These are phyloP conservation scores for Vespertilio murinus DNA, from an alignment of 2,797 vertebrate species.

Conservation along the genomic window DNA sequence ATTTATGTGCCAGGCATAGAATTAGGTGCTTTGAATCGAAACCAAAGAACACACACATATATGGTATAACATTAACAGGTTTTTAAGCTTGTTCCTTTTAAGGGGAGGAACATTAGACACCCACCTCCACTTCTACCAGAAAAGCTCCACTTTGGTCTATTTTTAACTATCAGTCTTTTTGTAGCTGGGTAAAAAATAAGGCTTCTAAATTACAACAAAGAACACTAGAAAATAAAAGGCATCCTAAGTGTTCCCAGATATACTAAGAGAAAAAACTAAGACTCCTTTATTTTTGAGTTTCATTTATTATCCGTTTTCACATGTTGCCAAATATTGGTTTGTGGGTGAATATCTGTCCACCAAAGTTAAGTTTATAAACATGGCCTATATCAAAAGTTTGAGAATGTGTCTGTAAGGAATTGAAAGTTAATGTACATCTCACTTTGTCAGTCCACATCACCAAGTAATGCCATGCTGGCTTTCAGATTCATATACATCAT, in stretches of 20 bases:
- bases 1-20: slow-evolving; percentile 24
- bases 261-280: neutral
- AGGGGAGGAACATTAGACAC: neutral
- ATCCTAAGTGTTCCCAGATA: slow-evolving; percentile 11
- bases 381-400: slow-evolving; percentile 37
- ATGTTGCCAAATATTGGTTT: slow-evolving; percentile 45
- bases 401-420: neutral
- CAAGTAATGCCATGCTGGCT: slow-evolving; percentile 60
- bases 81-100: slow-evolving; percentile 40
- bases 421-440: slow-evolving; percentile 60
- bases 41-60: neutral
- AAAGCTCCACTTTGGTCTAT: slow-evolving; percentile 18
- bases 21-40: slow-evolving; percentile 23
- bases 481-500: slow-evolving; percentile 79
- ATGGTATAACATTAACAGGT: neutral
- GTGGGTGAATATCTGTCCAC: slow-evolving; percentile 44
- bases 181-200: neutral
- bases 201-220: neutral
- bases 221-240: slow-evolving; percentile 50
- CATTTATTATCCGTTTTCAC: slow-evolving; percentile 52
- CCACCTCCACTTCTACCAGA: neutral
- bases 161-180: slow-evolving; percentile 1
- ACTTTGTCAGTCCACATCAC: slow-evolving; percentile 57
- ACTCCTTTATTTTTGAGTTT: neutral
- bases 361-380: slow-evolving; percentile 56